These are phyloP conservation scores for Bos javanicus DNA, from an alignment of 2,113 vertebrate species.

Conservation along the genomic window DNA sequence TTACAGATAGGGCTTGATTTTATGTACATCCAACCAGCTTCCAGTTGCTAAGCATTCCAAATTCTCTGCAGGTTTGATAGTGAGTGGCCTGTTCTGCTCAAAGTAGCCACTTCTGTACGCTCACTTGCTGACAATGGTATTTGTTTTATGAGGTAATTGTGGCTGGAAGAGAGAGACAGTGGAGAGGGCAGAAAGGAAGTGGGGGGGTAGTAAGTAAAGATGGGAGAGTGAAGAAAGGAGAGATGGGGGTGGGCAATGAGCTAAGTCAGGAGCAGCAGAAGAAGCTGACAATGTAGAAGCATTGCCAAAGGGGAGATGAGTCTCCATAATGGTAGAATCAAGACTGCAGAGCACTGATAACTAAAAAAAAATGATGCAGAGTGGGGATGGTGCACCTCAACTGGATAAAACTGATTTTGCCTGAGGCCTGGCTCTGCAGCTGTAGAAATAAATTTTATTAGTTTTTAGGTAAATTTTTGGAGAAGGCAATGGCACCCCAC, in stretches of 20 bases:
- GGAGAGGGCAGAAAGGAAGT: background rate
- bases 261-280: background rate
- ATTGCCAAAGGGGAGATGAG: background rate
- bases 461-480: background rate
- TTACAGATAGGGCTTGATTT: background rate
- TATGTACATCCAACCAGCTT: background rate
- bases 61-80: background rate
- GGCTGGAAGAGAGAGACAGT: background rate
- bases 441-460: background rate
- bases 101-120: background rate
- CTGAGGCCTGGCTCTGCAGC: background rate
- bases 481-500: too few relatives aligned
- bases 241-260: too few relatives aligned
- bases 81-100: background rate
- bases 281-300: background rate
- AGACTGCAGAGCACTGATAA: background rate
- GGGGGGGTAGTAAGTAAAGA: background rate
- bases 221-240: background rate
- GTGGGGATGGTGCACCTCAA: background rate
- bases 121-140: background rate
- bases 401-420: background rate
- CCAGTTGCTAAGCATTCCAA: background rate
- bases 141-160: background rate
- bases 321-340: background rate
- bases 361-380: background rate